phyloP scores from a whole-genome alignment of 1,140 invertebrate species.

The Battus philenor region DNA sequence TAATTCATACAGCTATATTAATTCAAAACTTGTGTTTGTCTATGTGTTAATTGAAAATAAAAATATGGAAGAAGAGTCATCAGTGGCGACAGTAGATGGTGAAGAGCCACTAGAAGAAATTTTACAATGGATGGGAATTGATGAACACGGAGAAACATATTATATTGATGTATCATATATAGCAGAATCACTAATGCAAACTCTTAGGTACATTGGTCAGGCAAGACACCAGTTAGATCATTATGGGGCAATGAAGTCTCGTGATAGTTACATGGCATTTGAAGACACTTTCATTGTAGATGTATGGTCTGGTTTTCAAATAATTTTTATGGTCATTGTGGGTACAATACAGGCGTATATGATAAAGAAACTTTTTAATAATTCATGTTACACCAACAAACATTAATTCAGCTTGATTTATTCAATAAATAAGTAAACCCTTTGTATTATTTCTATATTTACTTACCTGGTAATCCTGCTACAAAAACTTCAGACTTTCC shows the following conservation, averaged over 20 bases:
- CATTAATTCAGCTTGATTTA: neutral
- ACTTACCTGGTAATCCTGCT: conserved; percentile 85
- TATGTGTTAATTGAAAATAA: conserved; percentile 81
- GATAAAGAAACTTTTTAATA: conserved; percentile 60
- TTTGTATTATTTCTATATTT: neutral
- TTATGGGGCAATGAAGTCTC: conserved; percentile 46
- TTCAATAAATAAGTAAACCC: conserved; percentile 9
- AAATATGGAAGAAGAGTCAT: conserved; percentile 35
- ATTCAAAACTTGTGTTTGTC: conserved; percentile 87
- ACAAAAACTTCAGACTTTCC: conserved; percentile 85
- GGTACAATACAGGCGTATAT: conserved; percentile 59
- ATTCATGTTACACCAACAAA: conserved; percentile 7
- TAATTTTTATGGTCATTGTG: conserved; percentile 50
- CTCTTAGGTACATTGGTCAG: conserved; percentile 40
- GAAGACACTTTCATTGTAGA: conserved; percentile 66
- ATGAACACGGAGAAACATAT: conserved; percentile 40
- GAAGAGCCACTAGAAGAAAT: conserved; percentile 37
- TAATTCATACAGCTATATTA: conserved; percentile 86
- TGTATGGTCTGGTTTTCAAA: conserved; percentile 61
- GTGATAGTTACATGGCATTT: conserved; percentile 52
- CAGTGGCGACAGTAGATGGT: conserved; percentile 23
- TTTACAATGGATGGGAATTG: conserved; percentile 47
- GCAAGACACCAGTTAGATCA: conserved; percentile 51
- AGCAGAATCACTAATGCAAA: conserved; percentile 37
- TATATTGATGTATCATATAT: conserved; percentile 43